Conservation (phyloP, 2,113 vertebrate genomes). For the Tympanuchus pallidicinctus region DNA sequence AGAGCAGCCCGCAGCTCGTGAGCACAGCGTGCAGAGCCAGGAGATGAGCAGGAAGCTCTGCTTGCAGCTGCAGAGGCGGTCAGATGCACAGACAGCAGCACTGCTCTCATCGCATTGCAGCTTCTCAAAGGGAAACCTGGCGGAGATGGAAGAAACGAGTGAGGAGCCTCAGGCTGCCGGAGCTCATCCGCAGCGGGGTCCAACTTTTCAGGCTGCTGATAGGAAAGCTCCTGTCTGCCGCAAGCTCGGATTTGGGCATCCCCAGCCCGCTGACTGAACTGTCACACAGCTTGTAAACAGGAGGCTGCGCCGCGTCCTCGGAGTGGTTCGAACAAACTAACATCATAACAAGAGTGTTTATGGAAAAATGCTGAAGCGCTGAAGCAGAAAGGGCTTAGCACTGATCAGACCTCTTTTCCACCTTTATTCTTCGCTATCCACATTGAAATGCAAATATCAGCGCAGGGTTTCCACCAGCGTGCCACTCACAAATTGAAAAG, state of each 20-base stretch:
- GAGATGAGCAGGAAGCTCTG: neutral
- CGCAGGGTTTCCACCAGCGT: slow-evolving; percentile 97
- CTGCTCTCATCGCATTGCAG: neutral
- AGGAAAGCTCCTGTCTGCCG: neutral
- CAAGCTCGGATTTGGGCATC: neutral
- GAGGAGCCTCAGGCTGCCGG: neutral
- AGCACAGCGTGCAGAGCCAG: too few relatives aligned
- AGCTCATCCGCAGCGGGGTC: fast-evolving
- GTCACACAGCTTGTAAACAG: slow-evolving; percentile 87
- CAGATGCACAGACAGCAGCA: neutral
- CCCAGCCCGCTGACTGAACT: slow-evolving; percentile 78
- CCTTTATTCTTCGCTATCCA: slow-evolving; percentile 98
- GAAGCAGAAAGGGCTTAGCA: slow-evolving; percentile 99
- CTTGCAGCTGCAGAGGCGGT: neutral
- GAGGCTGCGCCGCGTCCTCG: slow-evolving; percentile 82
- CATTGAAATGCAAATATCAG: slow-evolving; percentile 99
- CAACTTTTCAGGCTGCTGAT: neutral
- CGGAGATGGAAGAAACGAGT: neutral
- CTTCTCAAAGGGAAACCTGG: fast-evolving
- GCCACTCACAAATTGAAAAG: slow-evolving; percentile 99
- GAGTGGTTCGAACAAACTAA: slow-evolving; percentile 87
- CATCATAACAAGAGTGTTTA: slow-evolving; percentile 97
- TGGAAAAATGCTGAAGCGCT: slow-evolving; percentile 90
- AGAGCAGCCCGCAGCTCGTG: too few relatives aligned
- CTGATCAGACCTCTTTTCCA: slow-evolving; percentile 98